A percentile compares a stretch with the other conserved stretches of the same genome.
phyloP scores from a whole-genome alignment of 2,888 invertebrate species.

The Cephus pygmeus region DNA sequence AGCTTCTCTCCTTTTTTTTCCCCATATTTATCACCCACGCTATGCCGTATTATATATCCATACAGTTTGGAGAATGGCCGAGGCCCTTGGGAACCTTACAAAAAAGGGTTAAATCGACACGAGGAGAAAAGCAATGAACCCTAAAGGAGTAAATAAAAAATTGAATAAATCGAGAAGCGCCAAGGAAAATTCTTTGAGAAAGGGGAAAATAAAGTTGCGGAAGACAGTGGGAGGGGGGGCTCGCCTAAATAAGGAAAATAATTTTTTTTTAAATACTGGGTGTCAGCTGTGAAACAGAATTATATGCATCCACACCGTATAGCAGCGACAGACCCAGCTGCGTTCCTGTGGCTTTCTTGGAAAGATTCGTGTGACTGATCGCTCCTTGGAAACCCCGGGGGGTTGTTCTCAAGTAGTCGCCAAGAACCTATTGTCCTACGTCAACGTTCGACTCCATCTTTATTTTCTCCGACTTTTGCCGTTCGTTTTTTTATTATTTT shows the following conservation, averaged over 20 bases:
- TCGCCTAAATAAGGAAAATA: too few relatives aligned
- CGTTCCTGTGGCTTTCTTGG: background rate
- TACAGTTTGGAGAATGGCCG: background rate
- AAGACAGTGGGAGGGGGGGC: background rate
- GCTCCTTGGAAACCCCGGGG: background rate
- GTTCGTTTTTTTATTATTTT: background rate
- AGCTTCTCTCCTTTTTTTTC: slow-evolving; percentile 29
- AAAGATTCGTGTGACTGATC: background rate
- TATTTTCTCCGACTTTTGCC: background rate
- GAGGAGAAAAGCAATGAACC: background rate
- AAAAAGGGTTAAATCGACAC: background rate
- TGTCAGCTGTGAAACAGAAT: background rate
- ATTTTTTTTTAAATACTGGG: background rate
- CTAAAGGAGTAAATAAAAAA: background rate
- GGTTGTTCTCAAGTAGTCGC: background rate
- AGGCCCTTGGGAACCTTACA: background rate
- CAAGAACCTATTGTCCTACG: background rate
- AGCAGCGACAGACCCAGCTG: background rate
- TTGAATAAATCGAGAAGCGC: background rate
- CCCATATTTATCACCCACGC: slow-evolving; percentile 41
- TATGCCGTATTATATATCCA: background rate
- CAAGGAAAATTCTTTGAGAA: background rate
- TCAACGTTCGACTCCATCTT: background rate
- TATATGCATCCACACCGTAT: background rate
- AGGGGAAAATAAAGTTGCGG: background rate